Conservation (phyloP, 2,113 vertebrate genomes). For the Lepus timidus region DNA sequence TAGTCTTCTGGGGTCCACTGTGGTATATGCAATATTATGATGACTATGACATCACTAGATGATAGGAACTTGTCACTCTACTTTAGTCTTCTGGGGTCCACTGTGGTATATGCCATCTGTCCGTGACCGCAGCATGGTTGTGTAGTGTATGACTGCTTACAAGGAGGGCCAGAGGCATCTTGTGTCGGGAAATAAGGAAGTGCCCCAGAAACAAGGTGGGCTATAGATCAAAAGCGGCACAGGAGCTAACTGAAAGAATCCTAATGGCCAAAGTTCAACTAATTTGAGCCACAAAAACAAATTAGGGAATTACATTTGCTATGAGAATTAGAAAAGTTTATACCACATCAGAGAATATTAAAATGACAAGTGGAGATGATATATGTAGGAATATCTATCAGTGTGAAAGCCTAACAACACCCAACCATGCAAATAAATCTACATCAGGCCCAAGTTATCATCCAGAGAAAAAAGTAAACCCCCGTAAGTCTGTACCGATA, state of each 20-base stretch:
- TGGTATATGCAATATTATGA: too few species aligned
- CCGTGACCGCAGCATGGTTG: neutral
- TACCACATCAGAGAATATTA: neutral
- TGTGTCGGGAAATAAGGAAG: neutral
- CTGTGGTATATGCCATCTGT: neutral
- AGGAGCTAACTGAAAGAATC: neutral
- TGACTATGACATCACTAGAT: too few species aligned
- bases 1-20: too few species aligned
- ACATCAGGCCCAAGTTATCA: neutral
- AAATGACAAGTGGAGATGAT: neutral
- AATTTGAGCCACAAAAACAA: neutral
- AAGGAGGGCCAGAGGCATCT: neutral
- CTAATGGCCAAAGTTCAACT: neutral
- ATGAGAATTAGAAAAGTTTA: neutral
- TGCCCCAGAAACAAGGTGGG: neutral
- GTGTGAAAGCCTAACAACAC: neutral
- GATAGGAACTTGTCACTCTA: too few species aligned
- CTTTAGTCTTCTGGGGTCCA: too few species aligned
- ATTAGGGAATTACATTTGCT: neutral
- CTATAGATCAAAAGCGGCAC: neutral
- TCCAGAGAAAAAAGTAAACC: neutral
- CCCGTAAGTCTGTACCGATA: neutral
- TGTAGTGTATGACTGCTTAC: neutral
- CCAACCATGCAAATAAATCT: neutral
- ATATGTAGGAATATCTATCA: neutral